Evolutionary conservation across 1,140 invertebrate species (phyloP).

Genomic region (Drosophila ercepeae): DNA sequence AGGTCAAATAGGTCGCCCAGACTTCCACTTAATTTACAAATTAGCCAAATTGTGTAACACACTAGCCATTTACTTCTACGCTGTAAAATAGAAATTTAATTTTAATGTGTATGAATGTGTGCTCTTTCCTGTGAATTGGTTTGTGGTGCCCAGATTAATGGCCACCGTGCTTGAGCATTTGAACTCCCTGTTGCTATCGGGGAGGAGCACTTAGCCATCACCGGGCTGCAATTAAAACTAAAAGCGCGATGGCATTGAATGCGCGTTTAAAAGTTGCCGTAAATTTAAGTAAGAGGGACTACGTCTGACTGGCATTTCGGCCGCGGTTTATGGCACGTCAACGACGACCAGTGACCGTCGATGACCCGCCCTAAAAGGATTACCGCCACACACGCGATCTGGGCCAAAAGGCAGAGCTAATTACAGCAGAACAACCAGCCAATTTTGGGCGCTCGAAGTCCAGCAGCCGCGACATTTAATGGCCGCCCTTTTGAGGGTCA

Average conservation of each 20-base stretch:
- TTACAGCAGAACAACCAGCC: slow-evolving; percentile 46
- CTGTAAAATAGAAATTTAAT: slow-evolving; percentile 75
- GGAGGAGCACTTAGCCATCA: slow-evolving; percentile 32
- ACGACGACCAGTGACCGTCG: slow-evolving; percentile 26
- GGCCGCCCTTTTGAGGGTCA: slow-evolving; percentile 74
- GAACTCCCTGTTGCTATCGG: slow-evolving; percentile 57
- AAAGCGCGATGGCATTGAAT: slow-evolving; percentile 66
- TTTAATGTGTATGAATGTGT: slow-evolving; percentile 49
- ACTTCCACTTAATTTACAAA: slow-evolving; percentile 33
- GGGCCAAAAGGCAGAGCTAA: slow-evolving; percentile 51
- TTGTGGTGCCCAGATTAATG: slow-evolving; percentile 61
- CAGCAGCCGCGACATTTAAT: slow-evolving; percentile 73
- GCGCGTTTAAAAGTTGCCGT: slow-evolving; percentile 37
- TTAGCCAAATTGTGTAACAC: slow-evolving; percentile 71
- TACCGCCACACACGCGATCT: slow-evolving; percentile 72
- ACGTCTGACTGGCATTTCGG: slow-evolving; percentile 34
- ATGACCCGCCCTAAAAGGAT: slow-evolving; percentile 66
- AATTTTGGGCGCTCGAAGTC: slow-evolving; percentile 56
- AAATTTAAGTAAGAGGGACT: slow-evolving; percentile 37
- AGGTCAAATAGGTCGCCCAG: slow-evolving; percentile 50
- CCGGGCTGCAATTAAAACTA: slow-evolving; percentile 66
- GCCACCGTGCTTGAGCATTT: slow-evolving; percentile 30
- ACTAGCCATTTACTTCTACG: slow-evolving; percentile 31
- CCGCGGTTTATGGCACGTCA: slow-evolving; percentile 61
- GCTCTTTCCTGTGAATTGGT: background rate